These are phyloP conservation scores for Drosophila sturtevanti DNA, from an alignment of 1,140 invertebrate species.

Conservation along the genomic window DNA sequence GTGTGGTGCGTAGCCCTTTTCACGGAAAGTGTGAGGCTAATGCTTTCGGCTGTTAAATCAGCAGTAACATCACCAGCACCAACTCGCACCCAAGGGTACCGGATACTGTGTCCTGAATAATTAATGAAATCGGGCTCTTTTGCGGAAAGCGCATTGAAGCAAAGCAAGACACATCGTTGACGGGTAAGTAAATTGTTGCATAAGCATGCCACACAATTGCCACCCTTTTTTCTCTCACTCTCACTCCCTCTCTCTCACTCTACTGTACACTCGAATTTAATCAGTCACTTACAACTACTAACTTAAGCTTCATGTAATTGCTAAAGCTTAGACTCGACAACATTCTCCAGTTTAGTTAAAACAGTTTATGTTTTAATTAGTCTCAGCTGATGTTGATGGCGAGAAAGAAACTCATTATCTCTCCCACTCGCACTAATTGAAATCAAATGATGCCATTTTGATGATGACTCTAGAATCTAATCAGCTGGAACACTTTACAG, in stretches of 20 bases:
- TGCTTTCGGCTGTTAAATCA: conserved; percentile 57
- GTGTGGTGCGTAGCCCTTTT: conserved; percentile 6
- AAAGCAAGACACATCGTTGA: conserved; percentile 18
- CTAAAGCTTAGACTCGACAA: conserved; percentile 4
- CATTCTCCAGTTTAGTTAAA: conserved; percentile 26
- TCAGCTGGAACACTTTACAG: conserved; percentile 27
- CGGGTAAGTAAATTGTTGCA: conserved; percentile 42
- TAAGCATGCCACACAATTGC: conserved; percentile 4
- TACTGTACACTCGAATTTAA: conserved; percentile 55
- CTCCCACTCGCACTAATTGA: conserved; percentile 40
- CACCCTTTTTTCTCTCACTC: conserved; percentile 15
- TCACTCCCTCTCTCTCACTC: neutral
- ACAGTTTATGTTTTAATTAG: conserved; percentile 65
- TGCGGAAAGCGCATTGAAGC: conserved; percentile 15
- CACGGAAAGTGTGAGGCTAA: conserved; percentile 35
- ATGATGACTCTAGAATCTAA: conserved; percentile 29
- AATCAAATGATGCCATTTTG: conserved; percentile 46
- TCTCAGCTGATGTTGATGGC: neutral
- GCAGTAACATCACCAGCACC: conserved; percentile 5
- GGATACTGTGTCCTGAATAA: conserved; percentile 61
- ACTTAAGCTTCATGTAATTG: conserved; percentile 37
- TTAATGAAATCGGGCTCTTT: conserved; percentile 60
- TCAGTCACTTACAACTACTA: conserved; percentile 34
- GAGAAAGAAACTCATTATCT: conserved; percentile 43
- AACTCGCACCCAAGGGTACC: conserved; percentile 4